phyloP scores from a whole-genome alignment of 2,888 invertebrate genomes.

The Automeris io region DNA sequence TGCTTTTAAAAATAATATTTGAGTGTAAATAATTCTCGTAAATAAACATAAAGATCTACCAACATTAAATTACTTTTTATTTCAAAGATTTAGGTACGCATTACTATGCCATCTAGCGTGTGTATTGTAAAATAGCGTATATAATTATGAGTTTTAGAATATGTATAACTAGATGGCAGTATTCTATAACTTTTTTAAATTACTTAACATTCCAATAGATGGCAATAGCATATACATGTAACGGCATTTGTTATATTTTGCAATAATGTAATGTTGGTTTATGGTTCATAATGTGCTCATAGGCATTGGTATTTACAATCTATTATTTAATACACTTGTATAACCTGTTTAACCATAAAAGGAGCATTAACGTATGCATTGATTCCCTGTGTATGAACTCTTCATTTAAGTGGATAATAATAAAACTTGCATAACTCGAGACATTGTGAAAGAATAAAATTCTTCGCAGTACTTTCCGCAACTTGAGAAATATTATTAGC shows the following conservation, averaged over 20 bases:
- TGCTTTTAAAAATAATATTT: too few species aligned
- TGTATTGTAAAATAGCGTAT: too few species aligned
- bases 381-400: neutral
- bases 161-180: neutral
- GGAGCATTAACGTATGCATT: neutral
- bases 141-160: too few species aligned
- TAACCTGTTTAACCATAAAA: neutral
- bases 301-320: too few species aligned
- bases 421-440: neutral
- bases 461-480: neutral
- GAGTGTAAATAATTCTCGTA: too few species aligned
- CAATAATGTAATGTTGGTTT: neutral
- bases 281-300: neutral
- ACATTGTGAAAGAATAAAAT: neutral
- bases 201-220: neutral
- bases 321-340: neutral
- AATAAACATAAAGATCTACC: too few species aligned
- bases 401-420: neutral
- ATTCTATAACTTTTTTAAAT: neutral
- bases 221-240: neutral
- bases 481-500: conserved; percentile 1
- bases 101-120: too few species aligned
- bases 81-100: too few species aligned
- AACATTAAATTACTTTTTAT: too few species aligned
- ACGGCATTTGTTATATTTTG: neutral